A percentile compares a stretch with the other conserved stretches of the same genome.
phyloP scores from a whole-genome alignment of 2,888 invertebrate species.

The Lithophane socia region DNA sequence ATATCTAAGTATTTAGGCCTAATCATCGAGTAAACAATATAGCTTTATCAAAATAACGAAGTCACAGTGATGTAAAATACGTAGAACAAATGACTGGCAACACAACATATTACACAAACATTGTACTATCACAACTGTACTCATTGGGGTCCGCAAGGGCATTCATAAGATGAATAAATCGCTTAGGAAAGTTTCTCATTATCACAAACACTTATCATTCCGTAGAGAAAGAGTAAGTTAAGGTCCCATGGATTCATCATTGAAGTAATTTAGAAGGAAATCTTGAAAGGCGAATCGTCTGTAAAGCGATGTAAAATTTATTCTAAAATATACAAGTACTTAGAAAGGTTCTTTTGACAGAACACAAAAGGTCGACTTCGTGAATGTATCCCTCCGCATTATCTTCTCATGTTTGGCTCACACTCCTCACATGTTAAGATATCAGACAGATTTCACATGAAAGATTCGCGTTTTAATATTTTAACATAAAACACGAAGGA shows the following conservation, averaged over 20 bases:
- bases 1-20: constrained; percentile 69
- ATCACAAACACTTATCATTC: constrained; percentile 64
- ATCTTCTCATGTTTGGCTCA: constrained; percentile 40
- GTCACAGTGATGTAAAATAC: constrained; percentile 39
- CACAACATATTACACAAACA: constrained; percentile 46
- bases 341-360: constrained; percentile 57
- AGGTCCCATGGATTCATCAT: constrained; percentile 68
- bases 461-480: constrained; percentile 28
- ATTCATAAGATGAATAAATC: constrained; percentile 59
- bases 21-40: constrained; percentile 57
- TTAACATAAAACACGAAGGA: constrained; percentile 18
- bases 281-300: constrained; percentile 52
- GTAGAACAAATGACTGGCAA: constrained; percentile 54
- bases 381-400: constrained; percentile 62
- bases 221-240: constrained; percentile 60
- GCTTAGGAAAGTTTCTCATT: constrained; percentile 54
- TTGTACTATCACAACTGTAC: constrained; percentile 68
- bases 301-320: constrained; percentile 62
- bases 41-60: constrained; percentile 65
- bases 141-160: constrained; percentile 50
- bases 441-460: constrained; percentile 35
- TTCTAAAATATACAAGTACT: constrained; percentile 62
- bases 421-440: constrained; percentile 34
- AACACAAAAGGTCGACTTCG: constrained; percentile 59
- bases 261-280: constrained; percentile 63